Percentiles rank a stretch among this genome's conserved stretches.
Conservation (phyloP, 2,797 vertebrate species). For the Bryconaethiops microstoma region DNA sequence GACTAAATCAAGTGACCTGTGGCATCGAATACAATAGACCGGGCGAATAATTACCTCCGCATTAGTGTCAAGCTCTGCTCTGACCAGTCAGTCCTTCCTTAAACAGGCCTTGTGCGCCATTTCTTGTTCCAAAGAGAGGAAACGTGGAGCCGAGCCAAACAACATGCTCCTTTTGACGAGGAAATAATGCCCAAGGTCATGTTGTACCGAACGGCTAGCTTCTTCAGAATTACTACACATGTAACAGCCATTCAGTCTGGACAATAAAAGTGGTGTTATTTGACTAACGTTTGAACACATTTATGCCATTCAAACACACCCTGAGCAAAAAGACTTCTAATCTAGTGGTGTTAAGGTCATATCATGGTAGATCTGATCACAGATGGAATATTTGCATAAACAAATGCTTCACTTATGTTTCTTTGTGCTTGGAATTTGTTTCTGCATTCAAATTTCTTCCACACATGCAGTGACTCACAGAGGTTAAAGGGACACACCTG, state of each 20-base stretch:
- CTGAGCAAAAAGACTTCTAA: background rate
- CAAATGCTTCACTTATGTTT: background rate
- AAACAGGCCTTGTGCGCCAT: background rate
- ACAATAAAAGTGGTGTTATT: background rate
- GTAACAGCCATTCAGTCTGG: conserved; percentile 7
- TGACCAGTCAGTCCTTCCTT: background rate
- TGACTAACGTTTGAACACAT: background rate
- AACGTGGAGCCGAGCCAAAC: background rate
- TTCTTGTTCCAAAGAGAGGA: conserved; percentile 2
- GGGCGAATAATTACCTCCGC: background rate
- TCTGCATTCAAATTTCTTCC: background rate
- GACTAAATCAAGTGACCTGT: background rate
- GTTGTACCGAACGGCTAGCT: background rate
- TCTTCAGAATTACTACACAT: conserved; percentile 19
- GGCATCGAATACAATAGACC: background rate
- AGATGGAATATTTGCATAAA: conserved; percentile 10
- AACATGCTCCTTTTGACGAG: background rate
- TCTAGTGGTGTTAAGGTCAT: background rate
- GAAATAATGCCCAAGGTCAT: conserved; percentile 15
- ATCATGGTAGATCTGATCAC: background rate
- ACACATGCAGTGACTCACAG: background rate
- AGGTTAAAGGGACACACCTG: no score
- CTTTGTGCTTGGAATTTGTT: background rate
- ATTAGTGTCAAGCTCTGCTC: background rate
- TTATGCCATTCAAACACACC: background rate